phyloP scores from a whole-genome alignment of 2,113 vertebrate species.

The Micronycteris hirsuta region DNA sequence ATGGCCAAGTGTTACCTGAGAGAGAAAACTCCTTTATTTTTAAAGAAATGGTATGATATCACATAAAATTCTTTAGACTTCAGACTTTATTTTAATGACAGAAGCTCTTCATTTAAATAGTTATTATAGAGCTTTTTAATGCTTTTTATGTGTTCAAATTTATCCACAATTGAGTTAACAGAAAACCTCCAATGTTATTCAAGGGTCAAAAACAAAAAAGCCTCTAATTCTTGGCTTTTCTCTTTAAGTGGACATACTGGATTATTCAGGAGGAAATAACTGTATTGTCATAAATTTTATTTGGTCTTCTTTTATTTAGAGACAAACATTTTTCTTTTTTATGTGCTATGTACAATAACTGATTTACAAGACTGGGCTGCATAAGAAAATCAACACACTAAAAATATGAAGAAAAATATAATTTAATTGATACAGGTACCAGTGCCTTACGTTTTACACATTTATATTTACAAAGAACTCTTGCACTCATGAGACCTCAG shows the following conservation, averaged over 20 bases:
- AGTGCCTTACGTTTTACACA: background rate
- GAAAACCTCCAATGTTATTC: background rate
- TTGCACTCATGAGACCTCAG: background rate
- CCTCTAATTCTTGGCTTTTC: background rate
- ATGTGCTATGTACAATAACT: background rate
- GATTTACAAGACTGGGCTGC: background rate
- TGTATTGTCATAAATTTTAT: background rate
- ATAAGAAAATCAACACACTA: conserved; percentile 22
- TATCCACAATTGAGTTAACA: background rate
- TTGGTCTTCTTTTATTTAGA: conserved; percentile 24
- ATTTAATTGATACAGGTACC: background rate
- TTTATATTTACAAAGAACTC: conserved; percentile 8
- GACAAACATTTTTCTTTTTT: background rate
- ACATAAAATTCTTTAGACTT: background rate
- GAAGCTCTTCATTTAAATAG: background rate
- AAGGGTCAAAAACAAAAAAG: background rate
- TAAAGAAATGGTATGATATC: background rate
- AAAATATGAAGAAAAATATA: background rate
- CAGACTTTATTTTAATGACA: background rate
- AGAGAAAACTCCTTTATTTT: background rate
- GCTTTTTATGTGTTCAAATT: background rate
- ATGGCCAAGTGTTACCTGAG: background rate
- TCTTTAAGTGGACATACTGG: background rate
- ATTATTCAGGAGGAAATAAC: background rate
- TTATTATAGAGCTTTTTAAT: background rate